phyloP scores from a whole-genome alignment of 2,113 vertebrate species.

The Porphyrio hochstetteri region DNA sequence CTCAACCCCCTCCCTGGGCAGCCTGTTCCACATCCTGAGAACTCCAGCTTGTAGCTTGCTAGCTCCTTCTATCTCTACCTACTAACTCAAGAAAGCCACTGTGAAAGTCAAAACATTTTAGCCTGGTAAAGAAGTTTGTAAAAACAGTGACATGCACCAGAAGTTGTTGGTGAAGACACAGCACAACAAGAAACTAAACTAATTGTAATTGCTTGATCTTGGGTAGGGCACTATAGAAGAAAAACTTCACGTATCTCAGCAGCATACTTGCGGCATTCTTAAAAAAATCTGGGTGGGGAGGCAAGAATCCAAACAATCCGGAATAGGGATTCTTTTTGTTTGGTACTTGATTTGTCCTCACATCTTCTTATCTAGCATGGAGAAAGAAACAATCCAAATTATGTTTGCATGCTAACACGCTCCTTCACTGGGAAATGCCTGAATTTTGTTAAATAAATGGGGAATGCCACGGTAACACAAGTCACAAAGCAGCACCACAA shows the following conservation, averaged over 20 bases:
- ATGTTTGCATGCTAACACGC: neutral
- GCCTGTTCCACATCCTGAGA: too few relatives aligned
- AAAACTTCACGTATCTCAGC: neutral
- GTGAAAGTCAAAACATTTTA: neutral
- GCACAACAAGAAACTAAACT: neutral
- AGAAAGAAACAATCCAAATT: neutral
- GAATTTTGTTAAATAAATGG: neutral
- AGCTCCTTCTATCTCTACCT: neutral
- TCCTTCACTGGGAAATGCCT: neutral
- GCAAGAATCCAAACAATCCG: conserved; percentile 37
- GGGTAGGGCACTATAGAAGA: neutral
- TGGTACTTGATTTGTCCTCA: neutral
- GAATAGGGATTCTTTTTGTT: neutral
- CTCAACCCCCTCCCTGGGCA: too few relatives aligned
- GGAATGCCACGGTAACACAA: neutral
- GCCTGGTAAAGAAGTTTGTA: neutral
- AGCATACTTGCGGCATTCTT: neutral
- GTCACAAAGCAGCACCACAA: neutral
- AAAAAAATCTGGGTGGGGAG: conserved; percentile 29
- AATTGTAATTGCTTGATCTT: neutral
- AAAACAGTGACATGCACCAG: neutral
- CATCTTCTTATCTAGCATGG: neutral
- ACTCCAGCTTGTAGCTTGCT: neutral
- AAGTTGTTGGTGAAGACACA: neutral
- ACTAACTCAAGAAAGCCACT: neutral